Evolutionary conservation across 2,797 vertebrate genomes (phyloP), one percentile per base, ranked within the genome.

Genomic region (Amazonetta brasiliensis): DNA sequence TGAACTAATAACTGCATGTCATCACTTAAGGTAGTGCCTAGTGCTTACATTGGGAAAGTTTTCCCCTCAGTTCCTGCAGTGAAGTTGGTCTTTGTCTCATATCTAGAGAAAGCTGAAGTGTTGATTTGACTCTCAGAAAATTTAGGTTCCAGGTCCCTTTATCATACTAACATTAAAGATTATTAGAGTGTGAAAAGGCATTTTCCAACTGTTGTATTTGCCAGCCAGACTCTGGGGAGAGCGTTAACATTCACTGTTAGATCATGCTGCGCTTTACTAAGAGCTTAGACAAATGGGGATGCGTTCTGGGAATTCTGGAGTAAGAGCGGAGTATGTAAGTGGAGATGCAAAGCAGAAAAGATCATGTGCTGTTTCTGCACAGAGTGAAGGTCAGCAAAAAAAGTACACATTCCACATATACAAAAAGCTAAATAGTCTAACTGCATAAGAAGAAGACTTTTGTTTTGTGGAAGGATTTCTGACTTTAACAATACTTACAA

Each of bases 91-190:
- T 59, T 66, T 93, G 62, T 78, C 62, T 91, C 43, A 55, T 66
- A 21, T 58, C 39, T 31, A 35, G 25, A 90, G 30, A 67, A 62
- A 84, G 58, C 33, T 43, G 30, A 91, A 67, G 78, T 76, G 85
- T 71, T 94, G 93, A 96, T 84, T 76, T 86, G 97, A 64, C 58
- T 80, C 37, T 59, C 58, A 63, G 77, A 91, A 93, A 89, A 81
- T 33, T 54, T 73, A 90, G 25, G 28, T 89, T 89, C 77, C 59
- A 82, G 28, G 75, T 82, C 18, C 64, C 43, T 63, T 71, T 92
- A 91, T 84, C 75, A 5, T 76, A 56, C 67, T 92, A 68, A 74
- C 30, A 46, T 87, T 89, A 44, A 93, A 95, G 83, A 93, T 95
- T 35, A 93, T 85, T 63, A 68, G 7, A 35, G 68, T 56, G 60